Percentiles rank a stretch among this genome's conserved stretches.
Conservation (phyloP, 2,888 invertebrate genomes). For the Oxystoma pomonae region DNA sequence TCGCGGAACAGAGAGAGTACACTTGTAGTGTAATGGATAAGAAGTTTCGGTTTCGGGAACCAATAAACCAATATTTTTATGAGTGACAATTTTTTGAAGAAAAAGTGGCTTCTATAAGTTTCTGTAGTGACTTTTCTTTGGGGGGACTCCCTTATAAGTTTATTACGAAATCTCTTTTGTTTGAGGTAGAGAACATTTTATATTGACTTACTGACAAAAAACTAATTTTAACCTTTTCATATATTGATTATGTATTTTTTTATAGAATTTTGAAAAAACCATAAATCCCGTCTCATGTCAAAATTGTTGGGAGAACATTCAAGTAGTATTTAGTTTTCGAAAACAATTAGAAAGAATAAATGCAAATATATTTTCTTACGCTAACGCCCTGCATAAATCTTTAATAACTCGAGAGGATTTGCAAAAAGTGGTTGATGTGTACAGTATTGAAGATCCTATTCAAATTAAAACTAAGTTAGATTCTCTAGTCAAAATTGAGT, state of each 20-base stretch:
- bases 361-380: slow-evolving; percentile 5
- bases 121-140: no score
- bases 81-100: no score
- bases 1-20: no score
- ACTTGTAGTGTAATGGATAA: no score
- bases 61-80: no score
- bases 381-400: not conserved
- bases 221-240: not conserved
- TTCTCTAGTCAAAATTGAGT: not conserved
- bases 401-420: slow-evolving; percentile 9
- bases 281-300: slow-evolving; percentile 11
- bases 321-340: slow-evolving; percentile 9
- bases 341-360: slow-evolving; percentile 9
- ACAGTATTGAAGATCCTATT: not conserved
- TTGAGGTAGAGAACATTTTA: no score
- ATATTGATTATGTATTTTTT: not conserved
- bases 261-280: slow-evolving; percentile 6
- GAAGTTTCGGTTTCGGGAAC: no score
- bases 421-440: slow-evolving; percentile 6
- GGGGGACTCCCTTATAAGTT: no score
- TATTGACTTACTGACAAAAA: no score
- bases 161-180: no score
- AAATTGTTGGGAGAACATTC: slow-evolving; percentile 15
- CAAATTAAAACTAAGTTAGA: not conserved
- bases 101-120: no score